Percentiles rank a stretch among this genome's conserved stretches.
Conservation (phyloP, 2,888 invertebrate species). For the Cantharis rustica region DNA sequence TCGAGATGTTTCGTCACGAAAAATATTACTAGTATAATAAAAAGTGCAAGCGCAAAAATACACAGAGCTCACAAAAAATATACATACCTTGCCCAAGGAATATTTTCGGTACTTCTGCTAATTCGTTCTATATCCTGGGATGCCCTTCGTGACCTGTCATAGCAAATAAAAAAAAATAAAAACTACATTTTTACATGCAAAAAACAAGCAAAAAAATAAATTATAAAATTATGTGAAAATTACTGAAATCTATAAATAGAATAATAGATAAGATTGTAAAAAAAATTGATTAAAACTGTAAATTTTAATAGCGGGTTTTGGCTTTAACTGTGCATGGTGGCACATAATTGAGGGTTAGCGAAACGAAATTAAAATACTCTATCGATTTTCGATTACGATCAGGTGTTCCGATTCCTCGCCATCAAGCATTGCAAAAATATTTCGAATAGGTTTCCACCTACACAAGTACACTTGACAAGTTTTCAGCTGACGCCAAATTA, state of each 20-base stretch:
- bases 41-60: background rate
- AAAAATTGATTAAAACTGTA: background rate
- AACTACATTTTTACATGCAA: constrained; percentile 33
- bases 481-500: background rate
- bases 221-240: constrained; percentile 34
- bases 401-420: no score
- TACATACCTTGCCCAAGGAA: constrained; percentile 51
- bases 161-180: constrained; percentile 49
- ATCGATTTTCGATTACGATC: background rate
- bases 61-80: background rate
- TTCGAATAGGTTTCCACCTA: no score
- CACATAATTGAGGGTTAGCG: background rate
- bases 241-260: constrained; percentile 23
- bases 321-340: no score
- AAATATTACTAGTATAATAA: background rate
- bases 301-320: background rate
- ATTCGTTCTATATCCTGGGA: constrained; percentile 77
- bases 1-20: background rate
- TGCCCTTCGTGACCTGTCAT: constrained; percentile 81
- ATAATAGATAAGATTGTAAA: background rate
- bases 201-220: constrained; percentile 34
- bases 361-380: background rate
- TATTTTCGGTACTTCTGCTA: constrained; percentile 46
- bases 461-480: background rate
- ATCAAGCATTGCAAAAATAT: no score